Percentiles rank a stretch among this genome's conserved stretches.
Conservation (phyloP, 2,113 vertebrate genomes). For the Ellobius talpinus region DNA sequence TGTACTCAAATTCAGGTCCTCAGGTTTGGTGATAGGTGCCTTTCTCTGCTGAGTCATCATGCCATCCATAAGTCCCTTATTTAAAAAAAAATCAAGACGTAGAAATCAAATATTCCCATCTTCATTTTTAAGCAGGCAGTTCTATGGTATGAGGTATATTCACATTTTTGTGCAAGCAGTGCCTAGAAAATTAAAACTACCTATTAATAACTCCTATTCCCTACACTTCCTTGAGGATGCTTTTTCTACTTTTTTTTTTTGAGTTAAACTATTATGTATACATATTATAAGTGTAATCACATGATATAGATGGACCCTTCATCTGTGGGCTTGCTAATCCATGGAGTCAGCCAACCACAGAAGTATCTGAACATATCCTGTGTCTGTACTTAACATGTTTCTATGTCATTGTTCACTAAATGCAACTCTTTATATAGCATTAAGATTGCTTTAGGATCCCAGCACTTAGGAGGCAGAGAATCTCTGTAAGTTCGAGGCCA, state of each 20-base stretch:
- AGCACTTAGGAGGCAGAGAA: too few relatives aligned
- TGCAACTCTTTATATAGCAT: background rate
- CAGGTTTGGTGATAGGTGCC: background rate
- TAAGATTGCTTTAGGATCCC: background rate
- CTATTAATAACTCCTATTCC: background rate
- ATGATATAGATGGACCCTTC: background rate
- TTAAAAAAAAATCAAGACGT: background rate
- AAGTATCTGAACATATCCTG: background rate
- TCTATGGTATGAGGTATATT: background rate
- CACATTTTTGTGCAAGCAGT: background rate
- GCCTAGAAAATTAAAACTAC: conserved; percentile 28
- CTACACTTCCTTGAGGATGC: background rate
- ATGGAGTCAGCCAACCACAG: background rate
- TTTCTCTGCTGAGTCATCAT: background rate
- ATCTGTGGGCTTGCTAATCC: background rate
- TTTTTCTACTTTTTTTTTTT: background rate
- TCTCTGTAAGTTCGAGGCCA: too few relatives aligned
- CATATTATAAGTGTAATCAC: background rate
- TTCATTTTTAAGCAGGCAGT: conserved; percentile 5
- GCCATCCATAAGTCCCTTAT: background rate
- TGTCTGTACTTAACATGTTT: background rate
- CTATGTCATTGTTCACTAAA: background rate
- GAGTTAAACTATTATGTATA: background rate
- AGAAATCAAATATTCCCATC: background rate
- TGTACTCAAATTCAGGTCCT: background rate